Percentiles rank a stretch among this genome's conserved stretches.
phyloP scores from a whole-genome alignment of 2,888 invertebrate species.

The Apotomis capreana region DNA sequence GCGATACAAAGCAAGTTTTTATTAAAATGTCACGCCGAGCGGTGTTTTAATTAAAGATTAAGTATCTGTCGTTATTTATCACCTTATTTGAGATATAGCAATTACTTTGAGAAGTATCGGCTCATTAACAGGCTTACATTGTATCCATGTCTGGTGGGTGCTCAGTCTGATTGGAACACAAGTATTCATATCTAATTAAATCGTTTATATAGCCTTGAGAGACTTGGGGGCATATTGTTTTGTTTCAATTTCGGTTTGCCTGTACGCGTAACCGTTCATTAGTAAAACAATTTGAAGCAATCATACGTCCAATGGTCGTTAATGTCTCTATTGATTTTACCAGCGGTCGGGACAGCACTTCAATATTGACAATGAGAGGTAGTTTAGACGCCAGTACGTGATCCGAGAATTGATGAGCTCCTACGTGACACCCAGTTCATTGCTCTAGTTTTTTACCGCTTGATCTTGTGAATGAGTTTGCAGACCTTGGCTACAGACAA shows the following conservation, averaged over 20 bases:
- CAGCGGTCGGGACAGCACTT: constrained; percentile 72
- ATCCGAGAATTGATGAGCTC: constrained; percentile 72
- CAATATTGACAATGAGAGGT: constrained; percentile 82
- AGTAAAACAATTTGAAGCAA: constrained; percentile 65
- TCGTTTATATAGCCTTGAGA: constrained; percentile 14
- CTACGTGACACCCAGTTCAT: constrained; percentile 80
- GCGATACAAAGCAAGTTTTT: constrained; percentile 39
- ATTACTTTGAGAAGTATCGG: constrained; percentile 38
- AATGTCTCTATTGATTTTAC: constrained; percentile 78
- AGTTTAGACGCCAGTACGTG: constrained; percentile 81
- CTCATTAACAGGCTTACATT: constrained; percentile 29
- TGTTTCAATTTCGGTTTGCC: constrained; percentile 1
- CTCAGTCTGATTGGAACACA: constrained; percentile 17
- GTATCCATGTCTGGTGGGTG: constrained; percentile 23
- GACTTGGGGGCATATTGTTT: constrained; percentile 7
- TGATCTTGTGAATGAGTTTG: constrained; percentile 46
- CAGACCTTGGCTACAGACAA: constrained; percentile 44
- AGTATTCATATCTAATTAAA: constrained; percentile 23
- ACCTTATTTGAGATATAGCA: constrained; percentile 40
- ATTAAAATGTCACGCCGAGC: constrained; percentile 28
- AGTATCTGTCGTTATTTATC: constrained; percentile 40
- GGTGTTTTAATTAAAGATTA: constrained; percentile 42
- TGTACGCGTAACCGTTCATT: constrained; percentile 55
- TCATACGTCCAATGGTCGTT: constrained; percentile 72
- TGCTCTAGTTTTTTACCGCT: constrained; percentile 80